Evolutionary conservation across 2,888 invertebrate species (phyloP).

Genomic region (Allacma fusca): DNA sequence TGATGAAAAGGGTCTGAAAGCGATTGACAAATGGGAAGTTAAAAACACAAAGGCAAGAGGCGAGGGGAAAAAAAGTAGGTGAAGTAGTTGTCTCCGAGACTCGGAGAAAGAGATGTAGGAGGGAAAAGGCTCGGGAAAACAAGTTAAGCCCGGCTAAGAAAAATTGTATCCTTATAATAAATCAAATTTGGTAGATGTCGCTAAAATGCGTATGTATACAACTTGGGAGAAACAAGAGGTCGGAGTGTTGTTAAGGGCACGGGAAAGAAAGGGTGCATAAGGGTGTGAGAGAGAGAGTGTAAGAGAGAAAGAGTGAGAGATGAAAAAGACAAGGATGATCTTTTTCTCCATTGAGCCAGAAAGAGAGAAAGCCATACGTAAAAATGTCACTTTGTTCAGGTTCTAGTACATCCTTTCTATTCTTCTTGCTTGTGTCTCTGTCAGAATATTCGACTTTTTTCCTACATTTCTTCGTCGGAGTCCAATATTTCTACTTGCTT

Average conservation of each 20-base stretch:
- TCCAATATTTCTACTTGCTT: background rate
- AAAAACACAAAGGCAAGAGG: background rate
- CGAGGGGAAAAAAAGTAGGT: background rate
- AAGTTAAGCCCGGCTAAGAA: conserved; percentile 7
- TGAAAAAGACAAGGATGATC: conserved; percentile 33
- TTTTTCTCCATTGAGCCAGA: conserved; percentile 36
- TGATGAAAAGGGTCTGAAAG: background rate
- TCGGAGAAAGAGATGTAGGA: background rate
- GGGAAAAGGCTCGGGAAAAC: background rate
- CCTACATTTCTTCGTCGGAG: background rate
- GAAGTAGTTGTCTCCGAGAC: background rate
- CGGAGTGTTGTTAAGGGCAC: background rate
- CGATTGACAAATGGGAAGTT: conserved; percentile 10
- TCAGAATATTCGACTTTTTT: conserved; percentile 31
- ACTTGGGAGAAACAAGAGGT: background rate
- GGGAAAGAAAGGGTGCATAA: background rate
- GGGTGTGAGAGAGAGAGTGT: background rate
- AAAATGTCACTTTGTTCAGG: conserved; percentile 39
- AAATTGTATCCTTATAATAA: conserved; percentile 6
- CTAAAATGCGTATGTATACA: background rate
- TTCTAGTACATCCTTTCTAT: conserved; percentile 26
- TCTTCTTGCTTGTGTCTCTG: conserved; percentile 3
- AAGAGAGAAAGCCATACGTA: conserved; percentile 36
- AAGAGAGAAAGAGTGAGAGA: background rate
- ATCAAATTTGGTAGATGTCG: conserved; percentile 21